phyloP scores from a whole-genome alignment of 2,888 invertebrate genomes.

The Thymelicus acteon region DNA sequence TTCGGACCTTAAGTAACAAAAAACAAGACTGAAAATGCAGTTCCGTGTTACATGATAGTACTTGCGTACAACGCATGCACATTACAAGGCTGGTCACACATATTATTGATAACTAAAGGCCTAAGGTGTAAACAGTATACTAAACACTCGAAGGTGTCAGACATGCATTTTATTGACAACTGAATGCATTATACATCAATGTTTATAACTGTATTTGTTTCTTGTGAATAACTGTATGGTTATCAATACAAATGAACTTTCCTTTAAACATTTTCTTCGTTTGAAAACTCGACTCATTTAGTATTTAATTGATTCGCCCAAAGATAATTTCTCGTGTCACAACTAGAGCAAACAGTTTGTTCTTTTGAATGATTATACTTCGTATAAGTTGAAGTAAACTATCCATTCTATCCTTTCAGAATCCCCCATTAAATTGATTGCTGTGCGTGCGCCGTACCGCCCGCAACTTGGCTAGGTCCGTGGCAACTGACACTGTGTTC shows the following conservation, averaged over 20 bases:
- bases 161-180: constrained; percentile 20
- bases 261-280: not conserved
- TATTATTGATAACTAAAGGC: constrained; percentile 33
- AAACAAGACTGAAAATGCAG: constrained; percentile 15
- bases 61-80: constrained; percentile 14
- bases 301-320: not conserved
- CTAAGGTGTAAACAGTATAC: constrained; percentile 20
- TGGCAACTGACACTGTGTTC: constrained; percentile 15
- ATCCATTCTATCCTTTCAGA: constrained; percentile 24
- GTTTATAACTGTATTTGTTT: constrained; percentile 13
- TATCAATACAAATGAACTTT: not conserved
- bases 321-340: not conserved
- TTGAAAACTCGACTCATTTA: not conserved
- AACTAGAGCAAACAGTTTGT: constrained; percentile 14
- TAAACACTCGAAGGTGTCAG: constrained; percentile 16
- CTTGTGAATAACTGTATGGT: not conserved
- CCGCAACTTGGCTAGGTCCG: constrained; percentile 22
- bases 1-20: constrained; percentile 13
- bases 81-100: constrained; percentile 29
- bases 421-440: constrained; percentile 36
- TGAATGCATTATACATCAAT: constrained; percentile 14
- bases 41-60: constrained; percentile 8
- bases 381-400: constrained; percentile 7
- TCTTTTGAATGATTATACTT: constrained; percentile 25
- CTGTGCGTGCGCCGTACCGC: constrained; percentile 32